A percentile compares a stretch with the other conserved stretches of the same genome.
Evolutionary conservation across 64 coral and sea anemone species (phyloP).

Genomic region (Montipora efflorescens): DNA sequence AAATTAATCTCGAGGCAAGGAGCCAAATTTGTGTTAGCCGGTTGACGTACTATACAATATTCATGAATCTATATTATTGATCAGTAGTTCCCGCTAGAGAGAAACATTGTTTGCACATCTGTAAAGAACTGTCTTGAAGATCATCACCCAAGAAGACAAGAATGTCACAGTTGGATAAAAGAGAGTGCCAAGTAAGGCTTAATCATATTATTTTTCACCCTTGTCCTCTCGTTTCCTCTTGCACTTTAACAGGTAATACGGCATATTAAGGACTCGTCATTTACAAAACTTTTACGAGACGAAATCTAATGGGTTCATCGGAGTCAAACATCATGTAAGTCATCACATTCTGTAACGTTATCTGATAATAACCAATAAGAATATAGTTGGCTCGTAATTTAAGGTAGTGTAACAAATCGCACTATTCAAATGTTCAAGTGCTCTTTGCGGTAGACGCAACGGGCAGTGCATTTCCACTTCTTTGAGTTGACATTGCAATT

Average conservation of each 20-base stretch:
- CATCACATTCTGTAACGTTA: neutral
- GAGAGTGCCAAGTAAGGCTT: neutral
- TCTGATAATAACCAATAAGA: conserved; percentile 6
- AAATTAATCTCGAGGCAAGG: neutral
- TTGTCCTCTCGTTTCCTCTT: neutral
- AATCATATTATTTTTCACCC: neutral
- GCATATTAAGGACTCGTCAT: conserved; percentile 7
- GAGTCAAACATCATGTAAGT: conserved; percentile 4
- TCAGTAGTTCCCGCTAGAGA: neutral
- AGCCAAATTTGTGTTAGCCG: neutral
- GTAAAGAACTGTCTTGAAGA: neutral
- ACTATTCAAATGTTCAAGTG: neutral
- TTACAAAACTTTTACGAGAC: neutral
- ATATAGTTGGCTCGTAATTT: neutral
- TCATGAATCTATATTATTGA: neutral
- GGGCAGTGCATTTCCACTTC: neutral
- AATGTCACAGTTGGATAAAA: neutral
- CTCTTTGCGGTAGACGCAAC: neutral
- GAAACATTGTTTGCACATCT: conserved; percentile 12
- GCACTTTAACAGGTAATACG: conserved; percentile 23
- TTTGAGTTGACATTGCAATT: no score
- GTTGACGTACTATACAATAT: neutral
- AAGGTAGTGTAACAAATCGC: conserved; percentile 1
- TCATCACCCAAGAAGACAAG: neutral
- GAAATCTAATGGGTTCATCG: neutral